phyloP scores from a whole-genome alignment of 1,140 invertebrate genomes.

The Catajapyx aquilonaris region DNA sequence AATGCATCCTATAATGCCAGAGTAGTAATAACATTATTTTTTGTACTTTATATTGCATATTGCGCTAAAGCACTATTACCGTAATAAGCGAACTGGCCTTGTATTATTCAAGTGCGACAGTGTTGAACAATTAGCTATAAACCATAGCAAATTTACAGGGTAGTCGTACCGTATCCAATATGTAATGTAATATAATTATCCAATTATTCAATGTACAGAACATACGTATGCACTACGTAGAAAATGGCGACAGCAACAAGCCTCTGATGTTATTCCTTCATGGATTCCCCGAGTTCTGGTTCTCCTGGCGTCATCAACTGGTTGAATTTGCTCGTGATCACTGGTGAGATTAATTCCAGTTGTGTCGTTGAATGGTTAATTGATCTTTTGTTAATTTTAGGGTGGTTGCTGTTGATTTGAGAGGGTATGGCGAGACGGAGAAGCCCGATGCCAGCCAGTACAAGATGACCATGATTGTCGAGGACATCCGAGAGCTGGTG shows the following conservation, averaged over 20 bases:
- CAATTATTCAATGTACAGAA: too few species aligned
- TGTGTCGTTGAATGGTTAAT: neutral
- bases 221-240: conserved; percentile 40
- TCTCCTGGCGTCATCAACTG: conserved; percentile 39
- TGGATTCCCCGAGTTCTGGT: conserved; percentile 49
- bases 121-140: neutral
- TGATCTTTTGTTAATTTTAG: neutral
- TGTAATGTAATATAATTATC: neutral
- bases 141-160: neutral
- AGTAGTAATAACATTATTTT: too few species aligned
- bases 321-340: conserved; percentile 34
- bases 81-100: neutral
- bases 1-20: too few species aligned
- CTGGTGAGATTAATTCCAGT: conserved; percentile 22
- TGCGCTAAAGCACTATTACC: neutral
- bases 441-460: neutral
- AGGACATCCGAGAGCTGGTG: neutral
- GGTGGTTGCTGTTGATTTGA: neutral
- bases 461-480: neutral
- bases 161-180: neutral
- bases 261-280: conserved; percentile 41
- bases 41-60: neutral
- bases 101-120: neutral
- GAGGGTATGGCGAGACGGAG: neutral
- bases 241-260: conserved; percentile 32